These are phyloP conservation scores for Peromyscus aztecus DNA, from an alignment of 2,797 vertebrate genomes.

Conservation along the genomic window DNA sequence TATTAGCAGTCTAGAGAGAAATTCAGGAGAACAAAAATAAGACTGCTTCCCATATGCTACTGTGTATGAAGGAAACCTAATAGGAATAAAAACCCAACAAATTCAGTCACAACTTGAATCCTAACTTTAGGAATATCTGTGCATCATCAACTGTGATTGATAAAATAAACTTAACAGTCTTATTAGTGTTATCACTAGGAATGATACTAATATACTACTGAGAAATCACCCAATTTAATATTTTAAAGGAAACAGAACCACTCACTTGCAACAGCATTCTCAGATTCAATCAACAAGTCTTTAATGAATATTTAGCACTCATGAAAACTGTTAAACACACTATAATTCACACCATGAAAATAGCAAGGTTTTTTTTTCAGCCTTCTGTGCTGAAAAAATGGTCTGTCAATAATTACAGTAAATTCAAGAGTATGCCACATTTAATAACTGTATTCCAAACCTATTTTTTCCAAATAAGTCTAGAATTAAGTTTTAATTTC, in stretches of 20 bases:
- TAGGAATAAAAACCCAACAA: slow-evolving; percentile 38
- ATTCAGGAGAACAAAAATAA: slow-evolving; percentile 24
- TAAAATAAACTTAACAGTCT: slow-evolving; percentile 4
- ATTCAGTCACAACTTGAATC: background rate
- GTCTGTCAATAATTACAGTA: background rate
- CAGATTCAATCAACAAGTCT: slow-evolving; percentile 32
- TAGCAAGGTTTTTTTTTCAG: background rate
- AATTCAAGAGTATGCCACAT: background rate
- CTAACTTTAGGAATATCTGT: slow-evolving; percentile 40
- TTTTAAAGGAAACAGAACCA: slow-evolving; percentile 45
- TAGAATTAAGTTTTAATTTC: slow-evolving; percentile 7
- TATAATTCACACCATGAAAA: background rate
- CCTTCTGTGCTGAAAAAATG: background rate
- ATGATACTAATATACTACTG: slow-evolving; percentile 7
- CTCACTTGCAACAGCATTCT: slow-evolving; percentile 2
- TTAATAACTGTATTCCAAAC: background rate
- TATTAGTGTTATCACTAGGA: background rate
- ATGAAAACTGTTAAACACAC: background rate
- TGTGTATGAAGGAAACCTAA: slow-evolving; percentile 6
- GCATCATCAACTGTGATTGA: background rate
- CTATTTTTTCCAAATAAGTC: background rate
- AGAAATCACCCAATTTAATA: slow-evolving; percentile 46
- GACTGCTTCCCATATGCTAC: background rate
- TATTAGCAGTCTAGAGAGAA: slow-evolving; percentile 1
- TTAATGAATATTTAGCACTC: slow-evolving; percentile 18